These are phyloP conservation scores for Emydoidea blandingii DNA, from an alignment of 2,797 vertebrate genomes.

Conservation along the genomic window DNA sequence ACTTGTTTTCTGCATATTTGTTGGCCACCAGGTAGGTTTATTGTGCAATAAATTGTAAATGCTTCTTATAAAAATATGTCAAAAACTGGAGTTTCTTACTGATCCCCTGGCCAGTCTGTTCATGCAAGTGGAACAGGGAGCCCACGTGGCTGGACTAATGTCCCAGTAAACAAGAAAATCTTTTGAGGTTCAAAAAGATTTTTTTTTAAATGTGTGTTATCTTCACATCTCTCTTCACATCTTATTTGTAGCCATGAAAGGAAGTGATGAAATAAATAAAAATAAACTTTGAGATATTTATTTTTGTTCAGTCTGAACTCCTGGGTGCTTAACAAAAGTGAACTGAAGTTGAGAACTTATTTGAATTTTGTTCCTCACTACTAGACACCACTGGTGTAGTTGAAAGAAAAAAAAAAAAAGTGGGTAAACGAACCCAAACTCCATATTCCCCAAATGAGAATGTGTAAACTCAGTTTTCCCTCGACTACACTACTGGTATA, in stretches of 20 bases:
- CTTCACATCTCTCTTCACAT: background rate
- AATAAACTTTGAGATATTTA: background rate
- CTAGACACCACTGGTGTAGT: background rate
- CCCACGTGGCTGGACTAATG: background rate
- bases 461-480: background rate
- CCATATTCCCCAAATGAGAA: background rate
- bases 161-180: background rate
- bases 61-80: background rate
- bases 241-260: background rate
- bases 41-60: background rate
- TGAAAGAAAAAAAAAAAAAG: background rate
- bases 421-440: background rate
- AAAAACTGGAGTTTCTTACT: background rate
- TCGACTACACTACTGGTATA: background rate
- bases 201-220: background rate
- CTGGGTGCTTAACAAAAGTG: background rate
- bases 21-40: background rate
- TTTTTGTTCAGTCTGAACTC: background rate
- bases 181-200: no score
- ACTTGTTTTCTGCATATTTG: background rate
- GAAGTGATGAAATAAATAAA: background rate
- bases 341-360: background rate
- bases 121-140: background rate
- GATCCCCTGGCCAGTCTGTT: background rate
- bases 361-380: background rate